A percentile compares a stretch with the other conserved stretches of the same genome.
Evolutionary conservation across 2,113 vertebrate genomes (phyloP).

Genomic region (Trichomycterus rosablanca): DNA sequence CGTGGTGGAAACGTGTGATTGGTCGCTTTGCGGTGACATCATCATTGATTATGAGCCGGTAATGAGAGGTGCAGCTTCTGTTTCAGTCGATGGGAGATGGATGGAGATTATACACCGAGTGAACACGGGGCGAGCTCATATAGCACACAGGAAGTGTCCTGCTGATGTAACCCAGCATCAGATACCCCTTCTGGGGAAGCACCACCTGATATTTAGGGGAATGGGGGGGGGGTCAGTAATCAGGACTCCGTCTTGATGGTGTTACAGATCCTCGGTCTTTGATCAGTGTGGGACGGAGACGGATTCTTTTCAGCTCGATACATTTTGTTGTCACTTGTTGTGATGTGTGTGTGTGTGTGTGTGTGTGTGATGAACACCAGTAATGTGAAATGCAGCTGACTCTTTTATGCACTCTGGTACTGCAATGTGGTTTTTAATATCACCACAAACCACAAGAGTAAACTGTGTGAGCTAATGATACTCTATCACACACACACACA

Average conservation of each 20-base stretch:
- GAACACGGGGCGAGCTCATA: conserved; percentile 30
- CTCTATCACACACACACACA: conserved; percentile 24
- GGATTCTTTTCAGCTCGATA: too few species aligned
- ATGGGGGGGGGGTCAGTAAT: too few species aligned
- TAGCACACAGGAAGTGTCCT: conserved; percentile 16
- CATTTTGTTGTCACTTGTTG: too few species aligned
- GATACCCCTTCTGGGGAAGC: conserved; percentile 29
- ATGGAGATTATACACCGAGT: conserved; percentile 6
- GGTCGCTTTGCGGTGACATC: conserved; percentile 5
- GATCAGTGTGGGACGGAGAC: too few species aligned
- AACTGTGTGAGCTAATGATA: conserved; percentile 37
- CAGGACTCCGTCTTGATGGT: not conserved
- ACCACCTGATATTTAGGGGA: not conserved
- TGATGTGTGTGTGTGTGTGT: conserved; percentile 5
- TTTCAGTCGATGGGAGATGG: conserved; percentile 26
- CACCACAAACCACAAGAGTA: conserved; percentile 44
- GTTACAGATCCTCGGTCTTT: conserved; percentile 11
- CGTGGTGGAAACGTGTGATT: not conserved
- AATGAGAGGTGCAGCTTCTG: not conserved
- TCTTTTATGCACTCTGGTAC: conserved; percentile 37
- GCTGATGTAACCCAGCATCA: conserved; percentile 25
- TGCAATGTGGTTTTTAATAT: conserved; percentile 44
- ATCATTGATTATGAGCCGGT: not conserved
- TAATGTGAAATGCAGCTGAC: conserved; percentile 28
- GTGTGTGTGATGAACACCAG: conserved; percentile 6